Percentiles rank a stretch among this genome's conserved stretches.
These are phyloP conservation scores for Merluccius polli DNA, from an alignment of 2,797 vertebrate genomes.

Conservation along the genomic window DNA sequence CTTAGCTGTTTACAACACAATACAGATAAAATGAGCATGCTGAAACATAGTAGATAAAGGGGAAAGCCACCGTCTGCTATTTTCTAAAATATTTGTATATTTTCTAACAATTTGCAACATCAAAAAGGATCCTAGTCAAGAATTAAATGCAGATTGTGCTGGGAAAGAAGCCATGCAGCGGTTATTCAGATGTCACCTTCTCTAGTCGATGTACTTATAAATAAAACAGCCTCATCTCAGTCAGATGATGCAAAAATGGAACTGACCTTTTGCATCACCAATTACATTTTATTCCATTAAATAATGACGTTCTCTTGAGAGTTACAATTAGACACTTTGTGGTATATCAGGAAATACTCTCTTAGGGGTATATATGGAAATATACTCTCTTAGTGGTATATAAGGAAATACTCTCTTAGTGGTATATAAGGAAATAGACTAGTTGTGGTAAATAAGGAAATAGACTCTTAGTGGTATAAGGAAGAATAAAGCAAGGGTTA, in stretches of 20 bases:
- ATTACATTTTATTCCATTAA: background rate
- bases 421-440: too few species aligned
- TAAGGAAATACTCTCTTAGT: too few species aligned
- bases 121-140: background rate
- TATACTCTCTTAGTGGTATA: too few species aligned
- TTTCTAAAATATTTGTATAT: background rate
- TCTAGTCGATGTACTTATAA: too few species aligned
- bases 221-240: too few species aligned
- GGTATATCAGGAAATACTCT: too few species aligned
- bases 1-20: background rate
- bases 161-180: background rate
- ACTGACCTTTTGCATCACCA: background rate
- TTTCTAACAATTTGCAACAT: background rate
- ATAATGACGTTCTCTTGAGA: background rate
- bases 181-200: background rate
- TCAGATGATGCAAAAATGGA: background rate
- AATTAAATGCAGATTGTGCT: background rate
- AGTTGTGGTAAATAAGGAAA: too few species aligned
- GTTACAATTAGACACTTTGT: background rate
- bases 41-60: background rate
- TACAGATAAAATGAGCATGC: background rate
- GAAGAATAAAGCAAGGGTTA: too few species aligned
- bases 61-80: background rate
- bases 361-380: background rate
- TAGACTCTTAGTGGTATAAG: too few species aligned